Conservation (phyloP, 2,113 vertebrate genomes). For the Neogale vison region DNA sequence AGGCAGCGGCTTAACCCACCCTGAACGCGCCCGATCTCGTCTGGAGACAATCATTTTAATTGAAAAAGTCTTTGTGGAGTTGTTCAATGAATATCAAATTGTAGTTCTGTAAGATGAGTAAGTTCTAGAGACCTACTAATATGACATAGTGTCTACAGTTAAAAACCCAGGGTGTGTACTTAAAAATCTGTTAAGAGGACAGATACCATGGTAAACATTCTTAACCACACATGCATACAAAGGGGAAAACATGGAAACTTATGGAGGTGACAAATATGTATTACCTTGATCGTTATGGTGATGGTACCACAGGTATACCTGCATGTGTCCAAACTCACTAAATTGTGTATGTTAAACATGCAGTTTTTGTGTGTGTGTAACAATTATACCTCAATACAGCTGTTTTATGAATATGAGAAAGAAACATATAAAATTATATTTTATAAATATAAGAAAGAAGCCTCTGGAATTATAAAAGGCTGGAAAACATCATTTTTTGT, state of each 20-base stretch:
- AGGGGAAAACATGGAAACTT: not conserved
- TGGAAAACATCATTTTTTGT: not conserved
- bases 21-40: too few species aligned
- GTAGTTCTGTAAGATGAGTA: not conserved
- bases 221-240: not conserved
- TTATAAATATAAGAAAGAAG: not conserved
- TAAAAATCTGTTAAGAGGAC: not conserved
- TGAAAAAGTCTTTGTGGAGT: not conserved
- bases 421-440: too few species aligned
- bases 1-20: too few species aligned
- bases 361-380: not conserved
- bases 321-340: not conserved
- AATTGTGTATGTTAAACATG: not conserved
- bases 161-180: not conserved
- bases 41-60: constrained; percentile 9
- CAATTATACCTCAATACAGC: not conserved
- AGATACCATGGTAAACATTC: not conserved
- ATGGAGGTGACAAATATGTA: not conserved
- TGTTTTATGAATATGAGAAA: not conserved
- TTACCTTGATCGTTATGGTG: not conserved
- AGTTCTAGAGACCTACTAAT: not conserved
- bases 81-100: not conserved
- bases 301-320: not conserved
- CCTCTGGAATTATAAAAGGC: not conserved
- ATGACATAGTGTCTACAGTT: not conserved